phyloP scores from a whole-genome alignment of 2,113 vertebrate species.

The Promerops cafer region DNA sequence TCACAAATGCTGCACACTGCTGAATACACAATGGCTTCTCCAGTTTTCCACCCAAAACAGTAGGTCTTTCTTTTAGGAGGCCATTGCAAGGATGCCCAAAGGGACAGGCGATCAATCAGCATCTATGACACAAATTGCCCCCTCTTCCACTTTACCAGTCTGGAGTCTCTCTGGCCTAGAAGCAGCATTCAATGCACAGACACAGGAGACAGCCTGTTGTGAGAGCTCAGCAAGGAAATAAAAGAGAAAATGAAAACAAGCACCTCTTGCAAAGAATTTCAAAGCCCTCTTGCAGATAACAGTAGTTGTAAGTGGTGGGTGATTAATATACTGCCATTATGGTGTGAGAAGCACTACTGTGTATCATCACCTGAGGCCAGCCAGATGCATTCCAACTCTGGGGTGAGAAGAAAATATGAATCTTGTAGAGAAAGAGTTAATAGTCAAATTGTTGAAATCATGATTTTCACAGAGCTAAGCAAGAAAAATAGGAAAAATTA shows the following conservation, averaged over 20 bases:
- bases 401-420: background rate
- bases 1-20: background rate
- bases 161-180: background rate
- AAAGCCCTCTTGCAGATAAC: background rate
- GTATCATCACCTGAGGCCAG: background rate
- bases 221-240: background rate
- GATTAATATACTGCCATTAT: background rate
- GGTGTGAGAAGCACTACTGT: background rate
- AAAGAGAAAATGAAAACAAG: constrained; percentile 15
- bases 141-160: background rate
- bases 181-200: background rate
- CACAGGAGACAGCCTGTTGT: background rate
- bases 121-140: background rate
- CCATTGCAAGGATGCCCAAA: constrained; percentile 5
- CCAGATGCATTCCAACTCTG: background rate
- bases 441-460: background rate
- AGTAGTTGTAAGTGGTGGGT: background rate
- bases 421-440: background rate
- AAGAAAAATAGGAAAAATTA: background rate
- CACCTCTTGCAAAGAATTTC: background rate
- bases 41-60: constrained; percentile 12
- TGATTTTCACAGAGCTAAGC: background rate
- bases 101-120: background rate
- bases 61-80: constrained; percentile 13
- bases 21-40: constrained; percentile 52